Percentiles rank a stretch among this genome's conserved stretches.
phyloP scores from a whole-genome alignment of 2,797 vertebrate genomes.

The Spheniscus humboldti region DNA sequence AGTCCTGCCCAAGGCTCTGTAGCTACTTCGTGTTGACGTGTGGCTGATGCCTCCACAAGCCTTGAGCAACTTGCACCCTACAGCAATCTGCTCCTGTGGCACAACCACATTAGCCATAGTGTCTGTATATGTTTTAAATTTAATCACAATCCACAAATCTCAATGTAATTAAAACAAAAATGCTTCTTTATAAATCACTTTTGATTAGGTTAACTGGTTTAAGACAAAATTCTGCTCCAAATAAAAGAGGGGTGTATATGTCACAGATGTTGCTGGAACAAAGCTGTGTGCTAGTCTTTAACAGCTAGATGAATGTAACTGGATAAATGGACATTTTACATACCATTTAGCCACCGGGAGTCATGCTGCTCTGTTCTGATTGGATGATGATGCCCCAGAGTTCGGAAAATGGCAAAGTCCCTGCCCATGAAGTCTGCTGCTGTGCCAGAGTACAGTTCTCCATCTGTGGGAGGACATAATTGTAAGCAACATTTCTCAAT shows the following conservation, averaged over 20 bases:
- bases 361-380: slow-evolving; percentile 98
- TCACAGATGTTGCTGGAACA: neutral
- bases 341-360: slow-evolving; percentile 97
- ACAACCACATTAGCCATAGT: neutral
- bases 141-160: slow-evolving; percentile 23
- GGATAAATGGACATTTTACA: slow-evolving; percentile 39
- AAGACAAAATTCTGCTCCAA: slow-evolving; percentile 14
- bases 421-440: slow-evolving; percentile 98
- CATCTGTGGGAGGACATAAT: slow-evolving; percentile 78
- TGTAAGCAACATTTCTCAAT: slow-evolving; percentile 6
- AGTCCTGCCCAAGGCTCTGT: neutral
- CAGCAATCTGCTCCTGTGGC: neutral
- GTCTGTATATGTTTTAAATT: slow-evolving; percentile 32
- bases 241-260: neutral
- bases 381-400: slow-evolving; percentile 93
- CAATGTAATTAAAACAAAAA: slow-evolving; percentile 25
- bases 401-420: slow-evolving; percentile 98
- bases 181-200: slow-evolving; percentile 32
- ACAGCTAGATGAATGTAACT: neutral
- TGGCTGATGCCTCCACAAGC: neutral
- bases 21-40: neutral
- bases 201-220: slow-evolving; percentile 3
- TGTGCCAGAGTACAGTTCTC: slow-evolving; percentile 94
- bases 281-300: neutral
- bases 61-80: neutral